These are phyloP conservation scores for Agrenia bidenticulata DNA, from an alignment of 2,888 invertebrate genomes.

Conservation along the genomic window DNA sequence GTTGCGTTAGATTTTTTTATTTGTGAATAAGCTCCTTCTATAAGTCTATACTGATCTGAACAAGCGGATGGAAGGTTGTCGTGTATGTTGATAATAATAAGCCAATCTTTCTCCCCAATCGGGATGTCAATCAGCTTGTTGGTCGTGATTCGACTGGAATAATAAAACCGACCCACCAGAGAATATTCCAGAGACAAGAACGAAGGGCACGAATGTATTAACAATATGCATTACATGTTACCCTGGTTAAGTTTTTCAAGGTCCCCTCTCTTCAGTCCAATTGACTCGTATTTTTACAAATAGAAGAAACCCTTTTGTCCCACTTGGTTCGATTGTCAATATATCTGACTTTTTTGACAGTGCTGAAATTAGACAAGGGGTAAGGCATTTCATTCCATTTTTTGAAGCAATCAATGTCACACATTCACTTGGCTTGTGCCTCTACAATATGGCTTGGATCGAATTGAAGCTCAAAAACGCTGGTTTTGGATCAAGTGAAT, in stretches of 20 bases:
- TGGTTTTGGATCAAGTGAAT: too few relatives aligned
- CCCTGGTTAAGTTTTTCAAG: constrained; percentile 4
- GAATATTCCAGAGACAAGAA: neutral
- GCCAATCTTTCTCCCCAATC: constrained; percentile 46
- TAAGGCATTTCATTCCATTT: too few relatives aligned
- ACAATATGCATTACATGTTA: neutral
- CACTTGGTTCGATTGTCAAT: too few relatives aligned
- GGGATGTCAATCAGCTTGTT: constrained; percentile 43
- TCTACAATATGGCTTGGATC: too few relatives aligned
- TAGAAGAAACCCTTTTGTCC: too few relatives aligned
- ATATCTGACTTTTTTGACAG: too few relatives aligned
- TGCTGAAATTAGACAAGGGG: too few relatives aligned
- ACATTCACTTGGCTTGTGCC: too few relatives aligned
- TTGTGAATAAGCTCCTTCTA: neutral
- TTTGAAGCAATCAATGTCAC: too few relatives aligned
- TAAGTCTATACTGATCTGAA: neutral
- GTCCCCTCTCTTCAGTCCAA: neutral
- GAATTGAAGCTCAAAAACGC: too few relatives aligned
- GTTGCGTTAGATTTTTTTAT: neutral
- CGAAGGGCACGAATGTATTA: too few relatives aligned
- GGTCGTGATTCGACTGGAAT: constrained; percentile 44
- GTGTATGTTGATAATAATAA: constrained; percentile 30
- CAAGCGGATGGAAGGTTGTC: constrained; percentile 10
- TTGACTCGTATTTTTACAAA: too few relatives aligned
- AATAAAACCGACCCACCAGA: constrained; percentile 30